A percentile compares a stretch with the other conserved stretches of the same genome.
These are phyloP conservation scores for Orthosia gracilis DNA, from an alignment of 2,888 invertebrate species.

Conservation along the genomic window DNA sequence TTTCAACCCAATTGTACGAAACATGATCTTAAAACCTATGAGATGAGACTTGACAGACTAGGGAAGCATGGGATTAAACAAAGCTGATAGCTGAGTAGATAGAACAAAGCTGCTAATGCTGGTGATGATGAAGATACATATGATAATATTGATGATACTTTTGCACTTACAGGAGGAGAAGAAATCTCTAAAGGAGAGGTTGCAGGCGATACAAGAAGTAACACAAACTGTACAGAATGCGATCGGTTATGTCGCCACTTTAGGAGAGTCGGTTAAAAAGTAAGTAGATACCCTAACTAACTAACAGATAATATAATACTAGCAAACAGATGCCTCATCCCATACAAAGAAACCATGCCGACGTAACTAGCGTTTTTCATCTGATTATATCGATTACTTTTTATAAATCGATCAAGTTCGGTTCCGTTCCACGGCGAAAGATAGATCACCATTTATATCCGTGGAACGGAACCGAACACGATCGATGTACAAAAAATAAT, in stretches of 20 bases:
- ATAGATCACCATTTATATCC: too few species aligned
- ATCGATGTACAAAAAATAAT: too few species aligned
- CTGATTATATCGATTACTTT: too few species aligned
- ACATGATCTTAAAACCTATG: not conserved
- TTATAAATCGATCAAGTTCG: too few species aligned
- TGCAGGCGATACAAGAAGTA: slow-evolving; percentile 99
- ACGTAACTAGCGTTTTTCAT: too few species aligned
- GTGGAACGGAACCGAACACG: too few species aligned
- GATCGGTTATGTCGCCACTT: slow-evolving; percentile 98
- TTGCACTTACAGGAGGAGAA: slow-evolving; percentile 95
- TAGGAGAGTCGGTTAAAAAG: slow-evolving; percentile 99
- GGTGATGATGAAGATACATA: not conserved
- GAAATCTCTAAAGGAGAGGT: slow-evolving; percentile 97
- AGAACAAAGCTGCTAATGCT: not conserved
- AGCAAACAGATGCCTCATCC: too few species aligned
- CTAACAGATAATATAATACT: too few species aligned
- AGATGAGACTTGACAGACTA: not conserved
- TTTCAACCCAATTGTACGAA: not conserved
- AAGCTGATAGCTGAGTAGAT: too few species aligned
- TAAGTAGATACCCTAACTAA: slow-evolving; percentile 86
- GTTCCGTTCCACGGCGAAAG: too few species aligned
- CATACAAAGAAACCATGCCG: too few species aligned
- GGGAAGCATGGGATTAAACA: not conserved
- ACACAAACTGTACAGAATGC: slow-evolving; percentile 99
- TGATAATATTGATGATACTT: not conserved